phyloP scores from a whole-genome alignment of 2,888 invertebrate genomes.

The Zygaena filipendulae region DNA sequence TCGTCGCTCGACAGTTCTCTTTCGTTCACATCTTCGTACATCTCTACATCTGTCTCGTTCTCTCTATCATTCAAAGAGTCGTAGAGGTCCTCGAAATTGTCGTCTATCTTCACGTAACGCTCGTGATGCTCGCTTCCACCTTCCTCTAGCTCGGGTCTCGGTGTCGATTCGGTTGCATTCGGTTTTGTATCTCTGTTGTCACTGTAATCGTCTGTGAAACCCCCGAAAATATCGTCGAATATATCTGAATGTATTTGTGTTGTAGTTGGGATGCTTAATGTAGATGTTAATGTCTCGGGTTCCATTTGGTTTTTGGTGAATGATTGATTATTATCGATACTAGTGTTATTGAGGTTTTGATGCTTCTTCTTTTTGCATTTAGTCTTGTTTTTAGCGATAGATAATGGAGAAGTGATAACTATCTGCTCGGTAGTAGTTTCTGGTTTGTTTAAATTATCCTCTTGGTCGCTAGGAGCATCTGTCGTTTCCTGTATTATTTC shows the following conservation, averaged over 20 bases:
- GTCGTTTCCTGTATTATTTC: constrained; percentile 21
- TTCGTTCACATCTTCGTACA: constrained; percentile 22
- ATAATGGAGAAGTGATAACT: constrained; percentile 22
- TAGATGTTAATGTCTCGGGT: constrained; percentile 13
- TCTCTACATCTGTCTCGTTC: constrained; percentile 19
- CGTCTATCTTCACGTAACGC: constrained; percentile 31
- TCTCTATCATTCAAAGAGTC: constrained; percentile 20
- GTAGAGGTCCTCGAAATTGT: constrained; percentile 42
- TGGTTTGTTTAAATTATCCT: constrained; percentile 28
- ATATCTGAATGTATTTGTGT: constrained; percentile 30
- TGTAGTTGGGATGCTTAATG: constrained; percentile 21
- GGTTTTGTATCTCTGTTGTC: constrained; percentile 17
- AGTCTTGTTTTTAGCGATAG: constrained; percentile 38
- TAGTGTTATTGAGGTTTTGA: constrained; percentile 24
- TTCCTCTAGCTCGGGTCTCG: constrained; percentile 24
- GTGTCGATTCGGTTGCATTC: constrained; percentile 14
- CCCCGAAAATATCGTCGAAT: constrained; percentile 38
- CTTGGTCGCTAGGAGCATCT: constrained; percentile 27
- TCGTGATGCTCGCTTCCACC: constrained; percentile 34
- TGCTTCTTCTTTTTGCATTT: constrained; percentile 56
- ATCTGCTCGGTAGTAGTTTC: constrained; percentile 26
- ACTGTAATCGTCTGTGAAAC: constrained; percentile 31
- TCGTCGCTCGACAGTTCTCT: constrained; percentile 9
- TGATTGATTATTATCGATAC: constrained; percentile 13
- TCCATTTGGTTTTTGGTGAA: not conserved